Evolutionary conservation across 1,140 invertebrate species (phyloP).

Genomic region (Diprion similis): DNA sequence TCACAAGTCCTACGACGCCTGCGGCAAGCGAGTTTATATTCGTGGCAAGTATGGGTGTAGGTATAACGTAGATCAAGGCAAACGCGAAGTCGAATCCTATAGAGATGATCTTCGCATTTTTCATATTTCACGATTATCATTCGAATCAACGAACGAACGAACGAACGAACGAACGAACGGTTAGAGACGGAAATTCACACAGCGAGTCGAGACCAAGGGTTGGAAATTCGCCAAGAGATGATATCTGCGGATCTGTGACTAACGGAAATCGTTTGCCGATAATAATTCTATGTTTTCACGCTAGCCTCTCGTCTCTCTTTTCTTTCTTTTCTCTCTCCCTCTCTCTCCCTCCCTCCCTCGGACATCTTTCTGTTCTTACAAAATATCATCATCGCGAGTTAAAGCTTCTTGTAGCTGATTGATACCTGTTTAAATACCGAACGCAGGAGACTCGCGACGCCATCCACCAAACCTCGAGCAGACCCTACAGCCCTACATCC

Average conservation of each 20-base stretch:
- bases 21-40: no score
- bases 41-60: no score
- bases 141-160: not conserved
- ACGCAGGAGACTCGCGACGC: no score
- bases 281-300: constrained; percentile 18
- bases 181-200: constrained; percentile 5
- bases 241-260: constrained; percentile 28
- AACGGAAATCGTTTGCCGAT: constrained; percentile 29
- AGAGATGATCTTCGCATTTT: constrained; percentile 14
- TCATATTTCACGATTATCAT: constrained; percentile 23
- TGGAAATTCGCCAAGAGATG: constrained; percentile 33
- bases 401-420: no score
- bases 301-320: not conserved
- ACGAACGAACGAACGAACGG: not conserved
- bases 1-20: not conserved
- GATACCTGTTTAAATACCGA: no score
- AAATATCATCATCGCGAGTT: not conserved
- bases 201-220: not conserved
- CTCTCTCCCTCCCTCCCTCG: not conserved
- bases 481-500: no score
- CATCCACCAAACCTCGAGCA: no score
- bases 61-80: no score
- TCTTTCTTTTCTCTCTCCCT: not conserved
- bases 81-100: not conserved
- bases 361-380: not conserved